phyloP scores from a whole-genome alignment of 1,140 invertebrate genomes.

The Drosophila ananassae region DNA sequence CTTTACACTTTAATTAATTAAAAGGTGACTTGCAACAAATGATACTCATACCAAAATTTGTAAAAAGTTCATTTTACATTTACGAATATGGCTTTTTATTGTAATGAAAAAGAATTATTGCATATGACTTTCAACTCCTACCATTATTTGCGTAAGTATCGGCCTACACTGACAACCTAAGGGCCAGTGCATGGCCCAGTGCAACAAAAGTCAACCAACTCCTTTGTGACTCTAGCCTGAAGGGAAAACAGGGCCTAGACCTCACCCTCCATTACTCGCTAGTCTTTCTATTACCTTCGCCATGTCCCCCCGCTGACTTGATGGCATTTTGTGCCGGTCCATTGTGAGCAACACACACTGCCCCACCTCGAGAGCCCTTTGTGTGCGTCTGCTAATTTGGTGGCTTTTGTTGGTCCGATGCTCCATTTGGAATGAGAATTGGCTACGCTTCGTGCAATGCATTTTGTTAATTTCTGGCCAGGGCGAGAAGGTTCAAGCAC shows the following conservation, averaged over 20 bases:
- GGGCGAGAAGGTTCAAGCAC: slow-evolving; percentile 18
- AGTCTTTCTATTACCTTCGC: slow-evolving; percentile 26
- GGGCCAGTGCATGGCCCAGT: not conserved
- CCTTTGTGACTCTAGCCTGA: slow-evolving; percentile 38
- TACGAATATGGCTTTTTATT: not conserved
- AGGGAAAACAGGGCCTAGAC: slow-evolving; percentile 32
- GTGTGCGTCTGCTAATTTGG: slow-evolving; percentile 75
- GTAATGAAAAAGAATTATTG: not conserved
- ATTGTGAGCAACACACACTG: slow-evolving; percentile 42
- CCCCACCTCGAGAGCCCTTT: slow-evolving; percentile 39
- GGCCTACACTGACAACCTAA: not conserved
- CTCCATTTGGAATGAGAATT: slow-evolving; percentile 16
- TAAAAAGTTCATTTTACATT: no score
- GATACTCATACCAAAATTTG: no score
- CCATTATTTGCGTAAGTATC: slow-evolving; percentile 3
- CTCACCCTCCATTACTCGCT: not conserved
- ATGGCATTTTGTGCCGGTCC: slow-evolving; percentile 60
- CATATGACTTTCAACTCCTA: no score
- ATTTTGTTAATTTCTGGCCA: slow-evolving; percentile 48
- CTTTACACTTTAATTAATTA: not conserved
- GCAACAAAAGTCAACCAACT: slow-evolving; percentile 38
- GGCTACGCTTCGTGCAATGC: slow-evolving; percentile 32
- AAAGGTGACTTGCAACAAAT: not conserved
- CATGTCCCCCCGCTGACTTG: slow-evolving; percentile 18
- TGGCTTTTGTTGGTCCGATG: slow-evolving; percentile 66